These are phyloP conservation scores for Drosophila subquinaria DNA, from an alignment of 2,888 invertebrate genomes.

Conservation along the genomic window DNA sequence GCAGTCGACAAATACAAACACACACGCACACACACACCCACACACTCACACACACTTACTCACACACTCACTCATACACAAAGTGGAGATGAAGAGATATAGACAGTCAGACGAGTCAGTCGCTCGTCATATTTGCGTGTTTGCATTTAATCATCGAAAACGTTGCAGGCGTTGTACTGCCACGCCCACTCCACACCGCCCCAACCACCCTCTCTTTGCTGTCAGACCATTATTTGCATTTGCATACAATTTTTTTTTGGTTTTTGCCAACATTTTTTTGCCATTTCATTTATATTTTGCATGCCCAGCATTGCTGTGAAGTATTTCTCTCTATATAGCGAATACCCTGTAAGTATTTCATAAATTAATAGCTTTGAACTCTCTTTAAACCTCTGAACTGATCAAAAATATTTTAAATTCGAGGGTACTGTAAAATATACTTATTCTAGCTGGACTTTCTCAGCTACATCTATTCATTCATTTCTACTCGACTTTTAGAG, in stretches of 20 bases:
- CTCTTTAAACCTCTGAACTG: not conserved
- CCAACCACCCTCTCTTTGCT: not conserved
- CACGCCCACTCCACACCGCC: constrained; percentile 36
- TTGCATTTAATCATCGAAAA: constrained; percentile 82
- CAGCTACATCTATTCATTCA: too few relatives aligned
- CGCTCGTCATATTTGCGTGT: constrained; percentile 79
- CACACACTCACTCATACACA: constrained; percentile 1
- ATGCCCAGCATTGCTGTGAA: constrained; percentile 10
- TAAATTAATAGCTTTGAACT: not conserved
- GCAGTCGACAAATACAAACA: constrained; percentile 67
- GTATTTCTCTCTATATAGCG: too few relatives aligned
- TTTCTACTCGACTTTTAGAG: too few relatives aligned
- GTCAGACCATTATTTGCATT: constrained; percentile 57
- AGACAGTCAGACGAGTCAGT: constrained; percentile 49
- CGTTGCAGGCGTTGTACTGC: constrained; percentile 61
- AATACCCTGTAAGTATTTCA: not conserved
- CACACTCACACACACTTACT: constrained; percentile 1
- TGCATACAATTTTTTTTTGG: constrained; percentile 26
- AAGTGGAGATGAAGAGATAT: constrained; percentile 29
- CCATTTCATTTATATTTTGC: constrained; percentile 42
- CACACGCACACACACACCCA: constrained; percentile 15
- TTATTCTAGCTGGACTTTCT: too few relatives aligned
- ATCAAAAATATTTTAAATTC: too few relatives aligned
- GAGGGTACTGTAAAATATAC: too few relatives aligned
- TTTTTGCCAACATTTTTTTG: constrained; percentile 20